Conservation (phyloP, 2,888 invertebrate species). For the Drosophila monieri region DNA sequence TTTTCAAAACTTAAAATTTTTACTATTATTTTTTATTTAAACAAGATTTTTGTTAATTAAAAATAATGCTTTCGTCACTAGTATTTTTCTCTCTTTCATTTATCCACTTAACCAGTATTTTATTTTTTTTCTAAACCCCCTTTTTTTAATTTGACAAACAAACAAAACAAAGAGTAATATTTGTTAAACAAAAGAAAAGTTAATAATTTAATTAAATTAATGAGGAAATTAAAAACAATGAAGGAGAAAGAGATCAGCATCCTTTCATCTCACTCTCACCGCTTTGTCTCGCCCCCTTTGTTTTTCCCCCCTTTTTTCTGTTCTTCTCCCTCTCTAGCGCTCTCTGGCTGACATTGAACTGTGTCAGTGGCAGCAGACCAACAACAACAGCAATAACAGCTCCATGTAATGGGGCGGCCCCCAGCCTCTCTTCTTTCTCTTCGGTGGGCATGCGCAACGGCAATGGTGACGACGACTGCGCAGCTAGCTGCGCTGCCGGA, state of each 20-base stretch:
- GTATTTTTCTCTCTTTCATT: no score
- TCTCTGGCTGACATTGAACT: conserved; percentile 64
- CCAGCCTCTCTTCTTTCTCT: conserved; percentile 38
- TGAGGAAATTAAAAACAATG: not conserved
- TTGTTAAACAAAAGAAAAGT: no score
- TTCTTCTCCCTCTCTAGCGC: not conserved
- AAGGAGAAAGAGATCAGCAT: conserved; percentile 5
- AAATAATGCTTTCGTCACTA: no score
- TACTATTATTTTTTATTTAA: no score
- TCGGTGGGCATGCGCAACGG: conserved; percentile 55
- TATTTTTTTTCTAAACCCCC: no score
- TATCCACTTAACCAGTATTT: no score
- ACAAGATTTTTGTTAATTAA: no score
- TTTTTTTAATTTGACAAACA: no score
- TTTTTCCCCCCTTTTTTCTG: not conserved
- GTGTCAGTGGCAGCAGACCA: conserved; percentile 64
- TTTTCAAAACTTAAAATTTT: no score
- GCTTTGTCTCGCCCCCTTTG: not conserved
- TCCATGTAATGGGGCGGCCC: conserved; percentile 62
- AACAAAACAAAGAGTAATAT: no score
- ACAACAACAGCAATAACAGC: conserved; percentile 10
- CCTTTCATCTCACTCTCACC: conserved; percentile 22
- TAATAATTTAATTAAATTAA: not conserved
- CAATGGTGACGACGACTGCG: not conserved
- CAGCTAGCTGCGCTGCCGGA: conserved; percentile 43